These are phyloP conservation scores for Haliaeetus leucogaster DNA, from an alignment of 2,113 vertebrate genomes.

Conservation along the genomic window DNA sequence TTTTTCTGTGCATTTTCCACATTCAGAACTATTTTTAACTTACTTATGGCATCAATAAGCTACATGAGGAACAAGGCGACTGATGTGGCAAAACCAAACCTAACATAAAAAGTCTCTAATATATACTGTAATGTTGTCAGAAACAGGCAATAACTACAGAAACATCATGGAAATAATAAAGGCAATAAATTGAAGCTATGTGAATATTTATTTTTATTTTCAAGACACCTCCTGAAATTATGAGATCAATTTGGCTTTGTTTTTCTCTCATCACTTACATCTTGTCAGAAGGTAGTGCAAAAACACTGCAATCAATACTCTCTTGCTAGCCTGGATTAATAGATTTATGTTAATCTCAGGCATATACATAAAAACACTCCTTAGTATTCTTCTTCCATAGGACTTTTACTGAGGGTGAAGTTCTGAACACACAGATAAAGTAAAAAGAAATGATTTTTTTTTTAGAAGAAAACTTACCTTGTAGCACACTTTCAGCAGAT, in stretches of 20 bases:
- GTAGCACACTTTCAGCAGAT: neutral
- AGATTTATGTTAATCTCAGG: neutral
- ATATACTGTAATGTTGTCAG: neutral
- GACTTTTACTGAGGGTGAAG: neutral
- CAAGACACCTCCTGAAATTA: constrained; percentile 9
- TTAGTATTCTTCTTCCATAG: neutral
- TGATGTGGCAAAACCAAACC: neutral
- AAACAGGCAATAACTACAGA: neutral
- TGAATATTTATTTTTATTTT: constrained; percentile 4
- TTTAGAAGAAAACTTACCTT: neutral
- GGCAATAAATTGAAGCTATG: neutral
- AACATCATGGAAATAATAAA: neutral
- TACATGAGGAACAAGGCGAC: neutral
- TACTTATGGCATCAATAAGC: neutral
- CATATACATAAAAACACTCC: neutral
- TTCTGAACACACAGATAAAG: neutral
- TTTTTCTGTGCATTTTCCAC: neutral
- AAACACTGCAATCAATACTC: neutral
- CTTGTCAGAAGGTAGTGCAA: neutral
- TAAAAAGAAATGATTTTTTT: neutral
- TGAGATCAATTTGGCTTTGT: neutral
- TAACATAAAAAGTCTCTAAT: neutral
- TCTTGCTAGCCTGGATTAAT: neutral
- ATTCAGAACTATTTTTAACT: neutral
- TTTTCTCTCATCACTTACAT: neutral